These are phyloP conservation scores for Falco naumanni DNA, from an alignment of 2,797 vertebrate genomes.

Conservation along the genomic window DNA sequence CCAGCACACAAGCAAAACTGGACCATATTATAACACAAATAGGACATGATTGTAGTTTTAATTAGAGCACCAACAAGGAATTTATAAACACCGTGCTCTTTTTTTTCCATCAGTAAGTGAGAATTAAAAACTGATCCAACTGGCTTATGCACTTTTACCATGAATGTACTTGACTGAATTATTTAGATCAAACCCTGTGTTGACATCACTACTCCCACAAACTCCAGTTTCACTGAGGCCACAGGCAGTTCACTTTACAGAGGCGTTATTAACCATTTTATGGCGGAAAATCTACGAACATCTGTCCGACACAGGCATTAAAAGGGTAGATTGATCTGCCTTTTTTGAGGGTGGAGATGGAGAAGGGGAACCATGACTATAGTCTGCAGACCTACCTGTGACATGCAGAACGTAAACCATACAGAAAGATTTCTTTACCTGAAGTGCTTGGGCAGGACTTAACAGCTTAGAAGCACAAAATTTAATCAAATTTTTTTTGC, in stretches of 20 bases:
- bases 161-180: neutral
- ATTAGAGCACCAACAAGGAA: neutral
- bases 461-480: neutral
- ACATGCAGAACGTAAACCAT: neutral
- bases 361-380: neutral
- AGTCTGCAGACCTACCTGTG: neutral
- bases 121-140: conserved; percentile 52
- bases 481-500: neutral
- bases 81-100: neutral
- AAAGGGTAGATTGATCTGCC: neutral
- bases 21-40: neutral
- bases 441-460: neutral
- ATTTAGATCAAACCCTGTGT: conserved; percentile 31
- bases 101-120: neutral
- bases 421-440: neutral
- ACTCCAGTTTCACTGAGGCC: conserved; percentile 26
- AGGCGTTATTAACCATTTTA: neutral
- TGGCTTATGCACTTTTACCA: conserved; percentile 40
- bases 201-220: conserved; percentile 59
- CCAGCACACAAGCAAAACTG: neutral
- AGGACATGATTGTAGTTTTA: neutral
- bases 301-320: fast-evolving
- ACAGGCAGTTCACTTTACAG: neutral
- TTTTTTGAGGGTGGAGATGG: neutral
- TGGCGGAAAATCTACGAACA: neutral